phyloP scores from a whole-genome alignment of 2,797 vertebrate genomes.

The Syngnathus acus region DNA sequence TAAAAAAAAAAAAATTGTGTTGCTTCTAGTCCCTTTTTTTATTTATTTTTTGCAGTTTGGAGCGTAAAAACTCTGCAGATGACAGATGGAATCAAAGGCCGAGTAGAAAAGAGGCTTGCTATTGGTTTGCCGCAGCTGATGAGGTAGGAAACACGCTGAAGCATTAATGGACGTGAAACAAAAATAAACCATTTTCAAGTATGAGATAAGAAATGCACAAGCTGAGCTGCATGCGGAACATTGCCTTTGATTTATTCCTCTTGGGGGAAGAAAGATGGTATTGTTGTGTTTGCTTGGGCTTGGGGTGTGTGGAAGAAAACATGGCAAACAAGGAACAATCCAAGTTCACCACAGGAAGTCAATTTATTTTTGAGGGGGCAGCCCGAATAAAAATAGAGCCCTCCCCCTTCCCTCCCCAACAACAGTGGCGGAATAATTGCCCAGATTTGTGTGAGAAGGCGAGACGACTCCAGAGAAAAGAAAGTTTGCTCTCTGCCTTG shows the following conservation, averaged over 20 bases:
- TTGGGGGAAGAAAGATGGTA: constrained; percentile 48
- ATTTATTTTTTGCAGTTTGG: neutral
- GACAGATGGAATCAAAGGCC: constrained; percentile 37
- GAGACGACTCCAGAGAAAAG: constrained; percentile 51
- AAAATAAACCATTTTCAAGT: constrained; percentile 68
- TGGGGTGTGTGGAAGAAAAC: constrained; percentile 3
- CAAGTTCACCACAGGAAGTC: constrained; percentile 68
- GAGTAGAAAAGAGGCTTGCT: constrained; percentile 12
- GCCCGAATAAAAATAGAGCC: constrained; percentile 64
- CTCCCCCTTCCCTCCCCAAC: constrained; percentile 45
- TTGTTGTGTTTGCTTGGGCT: constrained; percentile 37
- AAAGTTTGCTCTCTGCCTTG: constrained; percentile 61
- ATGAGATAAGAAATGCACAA: constrained; percentile 51
- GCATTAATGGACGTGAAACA: constrained; percentile 66
- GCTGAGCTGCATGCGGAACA: constrained; percentile 48
- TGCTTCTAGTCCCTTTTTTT: constrained; percentile 49
- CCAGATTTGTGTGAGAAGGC: constrained; percentile 54
- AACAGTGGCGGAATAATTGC: constrained; percentile 67
- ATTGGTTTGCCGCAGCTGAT: constrained; percentile 22
- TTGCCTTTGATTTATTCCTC: constrained; percentile 71
- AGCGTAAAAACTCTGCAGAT: constrained; percentile 16
- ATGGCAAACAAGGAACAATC: constrained; percentile 54
- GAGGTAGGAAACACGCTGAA: constrained; percentile 53
- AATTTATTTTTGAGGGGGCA: constrained; percentile 72
- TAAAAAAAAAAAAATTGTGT: constrained; percentile 27